Evolutionary conservation across 2,113 vertebrate species (phyloP), one percentile per base, ranked within the genome.

Genomic region (Aramus guarauna): DNA sequence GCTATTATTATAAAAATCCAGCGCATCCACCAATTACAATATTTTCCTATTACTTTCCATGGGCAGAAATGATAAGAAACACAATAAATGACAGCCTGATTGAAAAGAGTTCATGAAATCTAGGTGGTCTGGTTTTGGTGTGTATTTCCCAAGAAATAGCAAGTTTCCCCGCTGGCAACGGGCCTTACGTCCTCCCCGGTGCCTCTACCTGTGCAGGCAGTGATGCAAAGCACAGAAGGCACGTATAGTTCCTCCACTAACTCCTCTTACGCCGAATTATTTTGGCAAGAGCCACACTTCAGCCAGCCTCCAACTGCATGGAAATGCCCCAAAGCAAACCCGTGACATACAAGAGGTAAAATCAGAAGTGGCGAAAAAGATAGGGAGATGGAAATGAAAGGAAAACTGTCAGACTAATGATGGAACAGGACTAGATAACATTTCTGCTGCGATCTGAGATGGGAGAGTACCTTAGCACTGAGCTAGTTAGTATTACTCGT

Each of bases 1-100:
- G 75, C 50, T 34, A 20, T 50, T 34, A 20, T 50, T 22, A 4
- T 10, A 85, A 69, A 78, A 90, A 72, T 2, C 22, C 67, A 85
- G 15, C 6, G 41, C 60, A 59, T 9, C 8, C 2, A 0, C 20
- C 67, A 88, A 45, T 77, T 83, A 34, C 9, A 80, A 50, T 43
- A 8, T 93, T 75, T 90, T 92, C 77, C 88, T 85, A 59, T 85
- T 92, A 55, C 94, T 79, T 94, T 71, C 73, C 77, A 96, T n/a
- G 5, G 3, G 58, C 53, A 88, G 60, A 68, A 94, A 56, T 5
- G 47, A 87, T 88, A 90, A 94, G 90, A 36, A 92, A 77, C 17
- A 53, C 48, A 85, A 78, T 59, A 78, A 94, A n/a, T 5, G 43
- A 60, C 26, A 15, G 32, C 6, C 41, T 20, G 26, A 9, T 12